These are phyloP conservation scores for Drosophila pseudoobscura DNA, from an alignment of 1,140 invertebrate species.

Conservation along the genomic window DNA sequence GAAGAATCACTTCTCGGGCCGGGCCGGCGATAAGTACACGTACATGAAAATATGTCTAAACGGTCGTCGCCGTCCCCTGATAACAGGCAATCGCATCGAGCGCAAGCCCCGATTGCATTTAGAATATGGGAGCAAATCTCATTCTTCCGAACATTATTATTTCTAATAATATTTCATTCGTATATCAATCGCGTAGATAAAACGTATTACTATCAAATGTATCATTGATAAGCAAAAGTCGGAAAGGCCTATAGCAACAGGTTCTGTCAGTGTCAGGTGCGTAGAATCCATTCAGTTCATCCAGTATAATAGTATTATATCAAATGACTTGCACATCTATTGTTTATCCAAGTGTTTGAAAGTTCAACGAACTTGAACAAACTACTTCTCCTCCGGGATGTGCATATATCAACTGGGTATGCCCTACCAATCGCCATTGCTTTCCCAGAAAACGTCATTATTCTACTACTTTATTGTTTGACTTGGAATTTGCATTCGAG, in stretches of 20 bases:
- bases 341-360: background rate
- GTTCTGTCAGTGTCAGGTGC: background rate
- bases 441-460: background rate
- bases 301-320: background rate
- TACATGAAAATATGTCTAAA: constrained; percentile 53
- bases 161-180: background rate
- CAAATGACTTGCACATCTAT: constrained; percentile 13
- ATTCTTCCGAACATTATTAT: constrained; percentile 6
- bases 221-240: constrained; percentile 23
- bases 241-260: constrained; percentile 15
- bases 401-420: background rate
- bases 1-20: background rate
- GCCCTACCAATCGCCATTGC: background rate
- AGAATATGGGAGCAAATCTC: background rate
- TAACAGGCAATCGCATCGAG: constrained; percentile 28
- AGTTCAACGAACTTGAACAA: too few species aligned
- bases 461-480: background rate
- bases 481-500: too few species aligned
- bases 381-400: too few species aligned
- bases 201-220: constrained; percentile 13
- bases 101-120: constrained; percentile 40
- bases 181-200: constrained; percentile 11
- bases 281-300: background rate
- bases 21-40: constrained; percentile 25
- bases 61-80: constrained; percentile 19